A percentile compares a stretch with the other conserved stretches of the same genome.
Conservation (phyloP, 2,797 vertebrate genomes). For the Pachyuromys duprasi region DNA sequence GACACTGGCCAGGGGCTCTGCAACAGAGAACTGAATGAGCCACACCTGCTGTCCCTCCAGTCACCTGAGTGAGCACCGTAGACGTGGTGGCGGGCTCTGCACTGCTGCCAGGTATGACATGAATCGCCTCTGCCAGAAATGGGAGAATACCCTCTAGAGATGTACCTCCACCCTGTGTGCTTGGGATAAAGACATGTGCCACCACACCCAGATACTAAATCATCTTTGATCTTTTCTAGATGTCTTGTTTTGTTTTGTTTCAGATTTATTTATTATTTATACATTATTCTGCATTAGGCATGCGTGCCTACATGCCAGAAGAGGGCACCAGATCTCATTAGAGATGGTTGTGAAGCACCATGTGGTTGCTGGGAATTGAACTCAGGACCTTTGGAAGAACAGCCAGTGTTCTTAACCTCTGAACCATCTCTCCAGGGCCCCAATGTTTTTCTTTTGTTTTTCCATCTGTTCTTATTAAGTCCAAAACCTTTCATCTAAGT, state of each 20-base stretch:
- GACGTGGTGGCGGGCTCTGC: rapidly evolving
- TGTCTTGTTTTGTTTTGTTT: conserved; percentile 77
- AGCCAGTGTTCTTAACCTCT: too few relatives aligned
- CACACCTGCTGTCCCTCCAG: not conserved
- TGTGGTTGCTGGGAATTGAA: too few relatives aligned
- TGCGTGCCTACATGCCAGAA: too few relatives aligned
- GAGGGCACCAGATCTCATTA: too few relatives aligned
- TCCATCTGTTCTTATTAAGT: conserved; percentile 89
- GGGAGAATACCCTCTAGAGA: too few relatives aligned
- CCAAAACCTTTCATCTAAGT: conserved; percentile 87
- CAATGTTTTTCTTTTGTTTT: conserved; percentile 40
- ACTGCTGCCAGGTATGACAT: rapidly evolving
- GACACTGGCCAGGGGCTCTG: not conserved
- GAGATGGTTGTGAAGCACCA: too few relatives aligned
- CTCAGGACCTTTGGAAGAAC: too few relatives aligned
- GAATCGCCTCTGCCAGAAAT: too few relatives aligned
- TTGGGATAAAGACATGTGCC: not conserved
- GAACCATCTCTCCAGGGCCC: too few relatives aligned
- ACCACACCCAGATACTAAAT: not conserved
- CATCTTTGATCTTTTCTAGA: conserved; percentile 89
- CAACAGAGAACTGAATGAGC: rapidly evolving
- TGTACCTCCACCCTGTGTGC: not conserved
- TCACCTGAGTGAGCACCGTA: rapidly evolving
- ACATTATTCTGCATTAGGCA: too few relatives aligned
- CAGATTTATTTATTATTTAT: too few relatives aligned